phyloP scores from a whole-genome alignment of 2,888 invertebrate genomes.

The Syrista parreyssii region DNA sequence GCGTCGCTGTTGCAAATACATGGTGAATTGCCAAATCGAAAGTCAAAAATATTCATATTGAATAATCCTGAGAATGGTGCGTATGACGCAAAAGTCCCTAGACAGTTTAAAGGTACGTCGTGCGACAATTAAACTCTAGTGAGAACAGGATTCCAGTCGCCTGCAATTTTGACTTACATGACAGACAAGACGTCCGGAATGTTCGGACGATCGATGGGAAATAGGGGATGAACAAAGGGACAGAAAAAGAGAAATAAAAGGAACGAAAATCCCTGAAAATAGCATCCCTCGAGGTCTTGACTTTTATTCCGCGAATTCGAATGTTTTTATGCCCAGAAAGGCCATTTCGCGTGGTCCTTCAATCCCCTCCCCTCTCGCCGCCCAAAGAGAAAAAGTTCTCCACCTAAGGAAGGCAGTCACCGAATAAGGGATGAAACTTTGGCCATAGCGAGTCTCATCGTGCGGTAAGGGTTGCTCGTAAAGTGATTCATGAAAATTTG shows the following conservation, averaged over 20 bases:
- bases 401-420: too few relatives aligned
- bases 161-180: not conserved
- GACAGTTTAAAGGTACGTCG: not conserved
- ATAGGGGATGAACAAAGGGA: not conserved
- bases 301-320: not conserved
- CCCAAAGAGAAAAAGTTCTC: too few relatives aligned
- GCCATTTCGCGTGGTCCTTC: not conserved
- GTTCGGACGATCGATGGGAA: not conserved
- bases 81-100: not conserved
- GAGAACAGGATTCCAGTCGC: not conserved
- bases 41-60: not conserved
- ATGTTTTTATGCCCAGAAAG: not conserved
- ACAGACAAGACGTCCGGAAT: not conserved
- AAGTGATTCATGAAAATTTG: too few relatives aligned
- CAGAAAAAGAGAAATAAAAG: conserved; percentile 16
- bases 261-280: not conserved
- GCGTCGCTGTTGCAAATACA: not conserved
- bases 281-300: not conserved
- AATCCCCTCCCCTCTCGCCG: too few relatives aligned
- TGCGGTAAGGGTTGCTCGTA: too few relatives aligned
- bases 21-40: not conserved
- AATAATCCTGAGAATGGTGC: not conserved
- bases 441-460: too few relatives aligned
- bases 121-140: not conserved
- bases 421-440: too few relatives aligned